These are phyloP conservation scores for Tamias sibiricus DNA, from an alignment of 2,113 vertebrate species.

Conservation along the genomic window DNA sequence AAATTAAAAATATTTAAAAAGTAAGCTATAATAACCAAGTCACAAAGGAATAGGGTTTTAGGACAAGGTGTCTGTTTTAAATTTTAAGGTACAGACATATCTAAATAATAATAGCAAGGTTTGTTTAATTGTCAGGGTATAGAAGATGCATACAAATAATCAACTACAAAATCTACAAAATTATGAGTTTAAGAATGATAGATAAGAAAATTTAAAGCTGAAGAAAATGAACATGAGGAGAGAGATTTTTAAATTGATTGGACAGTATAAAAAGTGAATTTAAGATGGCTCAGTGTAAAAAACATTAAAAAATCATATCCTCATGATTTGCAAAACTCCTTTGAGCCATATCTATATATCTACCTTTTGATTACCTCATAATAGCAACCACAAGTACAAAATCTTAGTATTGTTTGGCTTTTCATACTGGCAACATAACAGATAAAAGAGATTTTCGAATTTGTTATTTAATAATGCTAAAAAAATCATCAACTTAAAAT, in stretches of 20 bases:
- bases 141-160: not conserved
- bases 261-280: not conserved
- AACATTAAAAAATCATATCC: not conserved
- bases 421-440: not conserved
- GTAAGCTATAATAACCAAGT: not conserved
- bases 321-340: not conserved
- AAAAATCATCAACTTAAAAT: not conserved
- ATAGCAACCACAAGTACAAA: not conserved
- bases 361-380: not conserved
- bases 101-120: not conserved
- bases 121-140: not conserved
- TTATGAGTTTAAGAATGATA: not conserved
- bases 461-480: not conserved
- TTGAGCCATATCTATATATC: not conserved
- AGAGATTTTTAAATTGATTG: not conserved
- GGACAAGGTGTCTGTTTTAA: not conserved
- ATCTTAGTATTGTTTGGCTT: not conserved
- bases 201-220: not conserved
- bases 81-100: slow-evolving; percentile 1
- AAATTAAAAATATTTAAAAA: not conserved
- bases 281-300: not conserved
- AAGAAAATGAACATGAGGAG: not conserved
- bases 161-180: not conserved
- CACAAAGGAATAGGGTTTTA: not conserved
- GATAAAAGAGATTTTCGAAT: not conserved